These are phyloP conservation scores for Tichodroma muraria DNA, from an alignment of 2,113 vertebrate species.

Conservation along the genomic window DNA sequence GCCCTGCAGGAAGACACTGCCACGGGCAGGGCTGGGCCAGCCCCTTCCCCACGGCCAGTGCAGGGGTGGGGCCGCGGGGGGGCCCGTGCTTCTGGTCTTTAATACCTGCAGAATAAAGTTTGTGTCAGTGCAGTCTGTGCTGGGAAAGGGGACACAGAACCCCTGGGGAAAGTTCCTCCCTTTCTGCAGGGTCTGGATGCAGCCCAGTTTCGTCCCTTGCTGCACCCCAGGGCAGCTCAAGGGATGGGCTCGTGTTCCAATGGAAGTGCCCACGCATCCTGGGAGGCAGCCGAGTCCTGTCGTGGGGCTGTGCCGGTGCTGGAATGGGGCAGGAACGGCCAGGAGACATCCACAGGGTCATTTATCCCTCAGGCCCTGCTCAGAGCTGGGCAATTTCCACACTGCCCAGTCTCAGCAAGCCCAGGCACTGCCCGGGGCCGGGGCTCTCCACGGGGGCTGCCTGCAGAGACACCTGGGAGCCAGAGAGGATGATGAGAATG, in stretches of 20 bases:
- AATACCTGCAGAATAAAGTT: constrained; percentile 73
- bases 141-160: not conserved
- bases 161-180: not conserved
- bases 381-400: constrained; percentile 17
- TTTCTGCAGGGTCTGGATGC: not conserved
- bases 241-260: not conserved
- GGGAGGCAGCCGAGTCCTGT: not conserved
- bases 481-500: not conserved
- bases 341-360: not conserved
- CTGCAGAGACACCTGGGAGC: constrained; percentile 21
- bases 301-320: rapidly evolving
- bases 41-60: not conserved
- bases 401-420: constrained; percentile 25
- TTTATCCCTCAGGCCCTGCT: not conserved
- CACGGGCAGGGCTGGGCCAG: not conserved
- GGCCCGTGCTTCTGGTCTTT: constrained; percentile 20
- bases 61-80: rapidly evolving
- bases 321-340: not conserved
- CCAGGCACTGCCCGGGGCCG: not conserved
- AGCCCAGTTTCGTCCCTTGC: rapidly evolving
- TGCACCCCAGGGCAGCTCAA: not conserved
- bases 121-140: constrained; percentile 59
- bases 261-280: rapidly evolving
- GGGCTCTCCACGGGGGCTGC: not conserved
- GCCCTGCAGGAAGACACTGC: not conserved